Conservation (phyloP, 1,140 invertebrate genomes). For the Chrysoperla carnea region DNA sequence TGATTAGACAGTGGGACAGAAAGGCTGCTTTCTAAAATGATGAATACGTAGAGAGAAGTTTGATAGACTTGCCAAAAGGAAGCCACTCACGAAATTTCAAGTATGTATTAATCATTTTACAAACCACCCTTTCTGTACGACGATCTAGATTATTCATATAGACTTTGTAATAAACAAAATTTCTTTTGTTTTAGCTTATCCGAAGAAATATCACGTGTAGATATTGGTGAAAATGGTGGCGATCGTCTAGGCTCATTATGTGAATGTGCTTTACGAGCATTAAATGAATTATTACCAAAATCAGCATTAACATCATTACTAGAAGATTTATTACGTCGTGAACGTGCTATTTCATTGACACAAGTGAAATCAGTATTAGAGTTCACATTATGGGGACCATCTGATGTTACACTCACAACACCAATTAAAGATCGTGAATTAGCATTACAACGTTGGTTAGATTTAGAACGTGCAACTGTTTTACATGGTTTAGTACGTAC, state of each 20-base stretch:
- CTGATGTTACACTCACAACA: constrained; percentile 46
- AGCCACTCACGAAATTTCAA: too few relatives aligned
- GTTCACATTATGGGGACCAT: constrained; percentile 70
- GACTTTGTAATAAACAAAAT: too few relatives aligned
- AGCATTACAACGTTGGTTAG: constrained; percentile 62
- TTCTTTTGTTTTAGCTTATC: constrained; percentile 31
- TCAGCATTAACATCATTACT: constrained; percentile 41
- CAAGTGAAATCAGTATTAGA: constrained; percentile 60
- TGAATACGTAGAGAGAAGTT: too few relatives aligned
- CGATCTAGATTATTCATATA: too few relatives aligned
- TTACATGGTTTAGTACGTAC: constrained; percentile 58
- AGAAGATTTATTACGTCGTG: constrained; percentile 46
- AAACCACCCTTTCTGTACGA: too few relatives aligned
- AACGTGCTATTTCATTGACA: constrained; percentile 49
- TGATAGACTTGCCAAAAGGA: too few relatives aligned
- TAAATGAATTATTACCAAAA: constrained; percentile 39
- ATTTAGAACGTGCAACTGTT: constrained; percentile 63
- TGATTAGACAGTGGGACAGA: too few relatives aligned
- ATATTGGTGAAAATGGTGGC: constrained; percentile 20
- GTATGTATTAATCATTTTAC: too few relatives aligned
- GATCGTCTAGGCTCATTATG: constrained; percentile 55
- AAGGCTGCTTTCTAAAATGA: too few relatives aligned
- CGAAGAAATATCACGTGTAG: constrained; percentile 33
- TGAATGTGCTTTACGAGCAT: constrained; percentile 51
- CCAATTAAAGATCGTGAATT: constrained; percentile 46